Evolutionary conservation across 2,113 vertebrate species (phyloP), one percentile per base, ranked within the genome.

Genomic region (Setophaga kirtlandii): DNA sequence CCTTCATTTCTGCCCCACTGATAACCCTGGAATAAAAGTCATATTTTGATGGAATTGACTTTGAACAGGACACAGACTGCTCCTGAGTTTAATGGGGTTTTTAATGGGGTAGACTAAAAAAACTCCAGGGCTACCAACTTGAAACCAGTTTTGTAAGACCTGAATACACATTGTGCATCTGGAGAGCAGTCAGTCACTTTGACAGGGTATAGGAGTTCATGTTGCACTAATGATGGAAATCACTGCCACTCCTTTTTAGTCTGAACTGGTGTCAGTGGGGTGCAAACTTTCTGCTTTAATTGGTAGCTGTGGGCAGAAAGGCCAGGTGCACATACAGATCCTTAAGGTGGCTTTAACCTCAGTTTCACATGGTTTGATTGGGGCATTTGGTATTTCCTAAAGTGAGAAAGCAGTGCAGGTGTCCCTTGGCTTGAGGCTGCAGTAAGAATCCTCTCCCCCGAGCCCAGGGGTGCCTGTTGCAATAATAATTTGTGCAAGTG

Each of bases 161-260:
- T 81, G 82, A 60, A 64, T 89, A 92, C 47, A 46, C 87, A 56
- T 95, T 87, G 91, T 95, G 90, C 87, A 55, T 91, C 95, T 95
- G 95, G 71, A 85, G 62, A 90, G 83, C 71, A 95, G 88, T 68
- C 81, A 92, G 62, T 96, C 70, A 73, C 77, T 94, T 96, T 63
- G 93, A 42, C 78, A 85, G 79, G 78, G 65, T 93, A 12, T 55
- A 91, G 68, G 84, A 93, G 92, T 87, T 92, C 89, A 91, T 69
- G 75, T 94, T 98, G 97, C 96, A 97, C 94, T 97, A 89, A 75
- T 60, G 83, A 42, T 59, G 88, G 94, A 95, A 90, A 94, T 97
- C 90, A 85, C 97, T 98, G 98, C 97, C 97, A 78, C 95, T 79
- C 71, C 37, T 4, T 76, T 93, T 87, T 86, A 79, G 62, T 91